phyloP scores from a whole-genome alignment of 92 coral and sea anemone species.

The Siderastrea radians region DNA sequence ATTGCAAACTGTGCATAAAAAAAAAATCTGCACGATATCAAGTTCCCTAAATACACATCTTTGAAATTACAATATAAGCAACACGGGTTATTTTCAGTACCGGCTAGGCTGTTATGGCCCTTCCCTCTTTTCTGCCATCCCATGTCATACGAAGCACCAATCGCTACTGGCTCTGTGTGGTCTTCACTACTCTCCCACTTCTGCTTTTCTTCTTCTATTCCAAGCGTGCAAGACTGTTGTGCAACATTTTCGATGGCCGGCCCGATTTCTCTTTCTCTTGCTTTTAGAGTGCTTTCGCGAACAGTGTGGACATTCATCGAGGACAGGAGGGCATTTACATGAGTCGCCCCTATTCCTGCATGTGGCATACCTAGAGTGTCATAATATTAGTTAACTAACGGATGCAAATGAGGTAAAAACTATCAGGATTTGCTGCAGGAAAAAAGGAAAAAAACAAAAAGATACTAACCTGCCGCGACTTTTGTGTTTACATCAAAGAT shows the following conservation, averaged over 20 bases:
- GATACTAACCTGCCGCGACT: slow-evolving; percentile 11
- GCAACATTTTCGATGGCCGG: slow-evolving; percentile 6
- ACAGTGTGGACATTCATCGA: slow-evolving; percentile 50
- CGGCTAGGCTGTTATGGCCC: slow-evolving; percentile 22
- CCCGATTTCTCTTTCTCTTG: neutral
- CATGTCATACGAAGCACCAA: slow-evolving; percentile 3
- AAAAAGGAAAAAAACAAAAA: neutral
- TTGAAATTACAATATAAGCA: neutral
- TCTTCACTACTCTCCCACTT: neutral
- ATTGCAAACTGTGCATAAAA: neutral
- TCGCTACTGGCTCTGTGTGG: neutral
- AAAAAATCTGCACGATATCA: no score
- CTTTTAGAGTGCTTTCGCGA: neutral
- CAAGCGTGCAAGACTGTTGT: neutral
- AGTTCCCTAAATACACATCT: neutral
- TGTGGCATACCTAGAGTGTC: slow-evolving; percentile 52
- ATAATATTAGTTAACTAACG: neutral
- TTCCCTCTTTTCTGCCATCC: slow-evolving; percentile 17
- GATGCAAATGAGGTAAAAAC: neutral
- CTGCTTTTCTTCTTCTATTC: neutral
- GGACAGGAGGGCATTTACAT: slow-evolving; percentile 44
- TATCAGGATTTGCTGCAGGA: neutral
- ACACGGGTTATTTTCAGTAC: slow-evolving; percentile 11
- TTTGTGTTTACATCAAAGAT: slow-evolving; percentile 32
- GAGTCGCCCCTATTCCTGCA: slow-evolving; percentile 67